Base-by-base conservation (phyloP, 2,888 invertebrate genomes). In the Girardia tigrina region DNA sequence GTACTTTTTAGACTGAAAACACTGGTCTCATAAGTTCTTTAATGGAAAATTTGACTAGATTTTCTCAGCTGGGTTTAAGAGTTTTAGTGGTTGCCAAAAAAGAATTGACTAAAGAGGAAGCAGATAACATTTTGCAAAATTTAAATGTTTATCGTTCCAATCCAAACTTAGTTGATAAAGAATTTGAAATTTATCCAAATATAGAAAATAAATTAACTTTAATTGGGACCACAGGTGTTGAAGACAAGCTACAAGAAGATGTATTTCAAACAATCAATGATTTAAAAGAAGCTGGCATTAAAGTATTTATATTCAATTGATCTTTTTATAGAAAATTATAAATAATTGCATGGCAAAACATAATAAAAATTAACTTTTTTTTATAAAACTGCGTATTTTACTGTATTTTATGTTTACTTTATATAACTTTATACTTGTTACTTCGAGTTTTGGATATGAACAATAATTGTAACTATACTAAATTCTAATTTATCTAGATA, bases 161-260 rank as follows among this genome's bases (percentile, higher is more conserved):
- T 14, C 16, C 14, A 29, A 26, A 75, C 20, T 20, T 74, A 76
- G 75, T 23, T 6, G 27, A 23, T n/a, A 23, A 80, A 80, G 76
- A 83, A 75, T 77, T 78, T 36, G 80, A 81, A 70, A 85, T 85
- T 1, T 87, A 85, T 79, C 80, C 82, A 29, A 77, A 79, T 26
- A 81, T 87, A 23, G 73, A 73, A 42, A 73, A 56, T 42, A 69
- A 69, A 12, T 27, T 73, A 26, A n/a, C 16, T 12, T 42, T 73
- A 42, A 16, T 73, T 6, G 73, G 73, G 14, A 20, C 20, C 8
- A 73, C 42, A 29, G 73, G 20, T 70, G 71, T 74, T 0, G 92
- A 92, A 82, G 92, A 94, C 84, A 89, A 90, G 71, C 86, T 93
- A 14, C 93, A 93, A 81, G 91, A 91, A 56, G 89, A 89, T 72